phyloP scores from a whole-genome alignment of 2,888 invertebrate genomes.

The Stenolophus ochropezus region DNA sequence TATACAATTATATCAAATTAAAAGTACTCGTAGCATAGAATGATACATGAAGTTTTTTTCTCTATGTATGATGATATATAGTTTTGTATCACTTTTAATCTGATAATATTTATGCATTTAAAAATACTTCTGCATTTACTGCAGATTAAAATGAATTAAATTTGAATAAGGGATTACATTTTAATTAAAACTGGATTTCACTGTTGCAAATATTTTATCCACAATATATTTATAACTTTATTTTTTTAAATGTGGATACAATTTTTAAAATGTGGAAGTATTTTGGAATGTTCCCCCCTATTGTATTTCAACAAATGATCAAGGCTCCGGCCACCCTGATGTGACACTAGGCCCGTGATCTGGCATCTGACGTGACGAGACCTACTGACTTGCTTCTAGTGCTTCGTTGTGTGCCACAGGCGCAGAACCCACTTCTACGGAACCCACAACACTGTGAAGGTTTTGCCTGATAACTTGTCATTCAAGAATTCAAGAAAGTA shows the following conservation, averaged over 20 bases:
- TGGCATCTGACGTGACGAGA: constrained; percentile 74
- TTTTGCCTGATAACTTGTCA: too few relatives aligned
- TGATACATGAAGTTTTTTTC: neutral
- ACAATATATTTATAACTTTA: too few relatives aligned
- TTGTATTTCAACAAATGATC: neutral
- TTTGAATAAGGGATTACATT: neutral
- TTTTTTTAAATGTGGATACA: too few relatives aligned
- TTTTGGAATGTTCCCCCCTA: neutral
- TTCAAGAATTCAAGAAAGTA: too few relatives aligned
- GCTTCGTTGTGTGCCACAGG: constrained; percentile 75
- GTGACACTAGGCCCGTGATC: neutral
- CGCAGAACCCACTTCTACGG: neutral
- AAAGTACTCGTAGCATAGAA: neutral
- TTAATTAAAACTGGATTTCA: neutral
- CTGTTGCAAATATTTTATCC: too few relatives aligned
- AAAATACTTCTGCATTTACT: neutral
- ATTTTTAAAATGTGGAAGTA: neutral
- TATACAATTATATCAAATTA: constrained; percentile 25
- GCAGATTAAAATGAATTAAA: neutral
- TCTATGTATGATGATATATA: neutral
- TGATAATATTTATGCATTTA: constrained; percentile 8
- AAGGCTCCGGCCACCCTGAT: neutral
- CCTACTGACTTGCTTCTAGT: constrained; percentile 76
- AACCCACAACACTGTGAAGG: too few relatives aligned
- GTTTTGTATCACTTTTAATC: constrained; percentile 11